A percentile compares a stretch with the other conserved stretches of the same genome.
These are phyloP conservation scores for Mythimna ferrago DNA, from an alignment of 2,888 invertebrate genomes.

Conservation along the genomic window DNA sequence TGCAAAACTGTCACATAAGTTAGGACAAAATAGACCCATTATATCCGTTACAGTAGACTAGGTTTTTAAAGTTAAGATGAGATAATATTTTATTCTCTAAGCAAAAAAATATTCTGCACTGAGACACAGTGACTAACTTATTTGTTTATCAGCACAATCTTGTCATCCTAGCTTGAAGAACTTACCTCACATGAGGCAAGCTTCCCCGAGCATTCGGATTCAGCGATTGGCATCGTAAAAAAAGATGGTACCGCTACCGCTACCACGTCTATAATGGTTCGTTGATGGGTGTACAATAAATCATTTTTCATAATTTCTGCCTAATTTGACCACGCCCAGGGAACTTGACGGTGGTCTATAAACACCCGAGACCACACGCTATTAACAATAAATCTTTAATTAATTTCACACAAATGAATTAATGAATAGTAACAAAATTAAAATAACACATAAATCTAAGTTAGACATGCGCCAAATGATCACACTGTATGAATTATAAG, in stretches of 20 bases:
- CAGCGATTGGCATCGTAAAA: background rate
- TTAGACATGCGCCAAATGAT: slow-evolving; percentile 48
- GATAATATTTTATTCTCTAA: background rate
- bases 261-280: background rate
- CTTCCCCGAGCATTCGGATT: background rate
- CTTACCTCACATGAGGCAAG: background rate
- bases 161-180: background rate
- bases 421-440: slow-evolving; percentile 26
- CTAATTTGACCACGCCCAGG: slow-evolving; percentile 1
- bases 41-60: background rate
- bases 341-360: slow-evolving; percentile 20
- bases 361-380: slow-evolving; percentile 40
- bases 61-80: background rate
- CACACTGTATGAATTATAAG: slow-evolving; percentile 28
- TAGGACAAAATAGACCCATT: background rate
- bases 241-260: background rate
- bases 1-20: slow-evolving; percentile 3
- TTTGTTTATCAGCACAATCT: background rate
- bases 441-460: slow-evolving; percentile 39
- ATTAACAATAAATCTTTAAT: slow-evolving; percentile 48
- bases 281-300: background rate
- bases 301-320: slow-evolving; percentile 1
- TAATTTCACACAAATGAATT: slow-evolving; percentile 26
- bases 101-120: background rate
- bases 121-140: background rate